Evolutionary conservation across 2,113 vertebrate genomes (phyloP).

Genomic region (Phrynocephalus versicolor): DNA sequence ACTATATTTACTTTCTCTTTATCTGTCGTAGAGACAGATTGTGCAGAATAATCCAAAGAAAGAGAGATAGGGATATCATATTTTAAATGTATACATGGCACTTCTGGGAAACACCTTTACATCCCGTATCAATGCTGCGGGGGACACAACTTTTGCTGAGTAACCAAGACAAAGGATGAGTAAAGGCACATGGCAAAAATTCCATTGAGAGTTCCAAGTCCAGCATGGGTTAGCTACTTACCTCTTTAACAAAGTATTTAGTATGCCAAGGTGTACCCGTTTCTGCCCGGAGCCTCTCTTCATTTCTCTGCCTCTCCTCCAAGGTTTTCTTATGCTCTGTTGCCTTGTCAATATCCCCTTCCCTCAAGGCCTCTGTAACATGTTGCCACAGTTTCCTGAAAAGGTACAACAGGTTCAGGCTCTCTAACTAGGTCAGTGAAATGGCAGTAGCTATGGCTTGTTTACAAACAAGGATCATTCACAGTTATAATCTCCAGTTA

Average conservation of each 20-base stretch:
- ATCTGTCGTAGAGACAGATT: not conserved
- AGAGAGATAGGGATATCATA: not conserved
- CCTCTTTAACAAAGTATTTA: constrained; percentile 90
- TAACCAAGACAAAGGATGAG: too few relatives aligned
- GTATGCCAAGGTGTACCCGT: constrained; percentile 89
- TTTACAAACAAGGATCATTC: rapidly evolving
- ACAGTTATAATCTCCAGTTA: not conserved
- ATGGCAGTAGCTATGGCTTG: not conserved
- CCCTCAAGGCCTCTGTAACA: constrained; percentile 88
- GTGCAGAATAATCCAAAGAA: not conserved
- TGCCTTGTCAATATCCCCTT: constrained; percentile 92
- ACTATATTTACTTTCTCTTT: not conserved
- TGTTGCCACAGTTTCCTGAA: constrained; percentile 90
- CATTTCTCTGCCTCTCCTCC: constrained; percentile 90
- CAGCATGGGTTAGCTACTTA: constrained; percentile 52
- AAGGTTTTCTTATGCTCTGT: constrained; percentile 92
- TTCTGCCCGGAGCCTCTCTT: constrained; percentile 89
- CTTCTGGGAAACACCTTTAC: not conserved
- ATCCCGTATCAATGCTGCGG: not conserved
- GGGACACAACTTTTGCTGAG: not conserved
- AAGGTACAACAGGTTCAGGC: not conserved
- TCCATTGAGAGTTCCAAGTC: not conserved
- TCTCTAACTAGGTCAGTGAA: not conserved
- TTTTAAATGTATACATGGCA: not conserved
- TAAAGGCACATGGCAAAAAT: not conserved